phyloP scores from a whole-genome alignment of 2,888 invertebrate genomes.

The Pristionchus arcanus region DNA sequence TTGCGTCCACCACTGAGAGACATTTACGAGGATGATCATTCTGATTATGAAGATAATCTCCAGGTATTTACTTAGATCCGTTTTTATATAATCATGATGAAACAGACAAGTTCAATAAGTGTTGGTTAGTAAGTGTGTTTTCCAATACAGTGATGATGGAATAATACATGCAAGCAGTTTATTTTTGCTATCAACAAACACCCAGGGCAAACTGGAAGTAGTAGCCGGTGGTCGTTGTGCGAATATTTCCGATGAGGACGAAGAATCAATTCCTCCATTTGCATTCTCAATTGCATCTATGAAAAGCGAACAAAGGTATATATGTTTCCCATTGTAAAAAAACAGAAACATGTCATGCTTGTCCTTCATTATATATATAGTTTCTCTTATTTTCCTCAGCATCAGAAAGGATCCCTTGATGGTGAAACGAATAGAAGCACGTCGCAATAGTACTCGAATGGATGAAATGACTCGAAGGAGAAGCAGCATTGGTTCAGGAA shows the following conservation, averaged over 20 bases:
- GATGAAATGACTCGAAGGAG: constrained; percentile 50
- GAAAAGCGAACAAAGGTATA: neutral
- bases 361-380: neutral
- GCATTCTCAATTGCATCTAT: constrained; percentile 36
- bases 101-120: too few species aligned
- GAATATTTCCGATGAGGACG: neutral
- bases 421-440: neutral
- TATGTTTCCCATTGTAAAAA: too few species aligned
- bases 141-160: too few species aligned
- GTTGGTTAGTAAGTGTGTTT: too few species aligned
- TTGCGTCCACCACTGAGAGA: neutral
- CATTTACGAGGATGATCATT: constrained; percentile 44
- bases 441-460: constrained; percentile 45
- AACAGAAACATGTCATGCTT: neutral
- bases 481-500: neutral
- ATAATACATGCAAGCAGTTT: neutral
- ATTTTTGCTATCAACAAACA: neutral
- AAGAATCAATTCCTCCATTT: constrained; percentile 21
- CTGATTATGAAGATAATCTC: constrained; percentile 53
- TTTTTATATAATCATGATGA: neutral
- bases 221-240: neutral
- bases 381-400: neutral
- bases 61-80: constrained; percentile 17
- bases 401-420: neutral
- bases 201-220: constrained; percentile 37